These are phyloP conservation scores for Oenanthe oenanthe DNA, from an alignment of 2,113 vertebrate species.

Conservation along the genomic window DNA sequence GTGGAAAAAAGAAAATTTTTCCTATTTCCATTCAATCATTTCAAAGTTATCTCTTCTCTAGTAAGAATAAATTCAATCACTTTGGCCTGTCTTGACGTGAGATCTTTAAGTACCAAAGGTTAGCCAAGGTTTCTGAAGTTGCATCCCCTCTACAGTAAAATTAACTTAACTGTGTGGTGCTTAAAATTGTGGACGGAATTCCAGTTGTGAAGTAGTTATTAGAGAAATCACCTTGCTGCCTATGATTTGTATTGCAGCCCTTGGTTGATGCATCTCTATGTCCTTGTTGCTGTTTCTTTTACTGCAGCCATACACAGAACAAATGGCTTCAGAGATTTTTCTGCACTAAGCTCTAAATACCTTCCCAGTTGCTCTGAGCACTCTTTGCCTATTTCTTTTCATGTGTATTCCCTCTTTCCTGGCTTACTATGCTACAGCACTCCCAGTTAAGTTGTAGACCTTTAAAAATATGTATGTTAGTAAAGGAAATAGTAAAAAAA, in stretches of 20 bases:
- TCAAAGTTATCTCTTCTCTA: background rate
- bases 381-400: background rate
- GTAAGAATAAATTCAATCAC: background rate
- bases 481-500: background rate
- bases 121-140: background rate
- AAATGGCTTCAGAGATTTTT: slow-evolving; percentile 48
- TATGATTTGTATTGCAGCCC: slow-evolving; percentile 54
- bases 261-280: slow-evolving; percentile 57
- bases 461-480: background rate
- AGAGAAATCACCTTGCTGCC: slow-evolving; percentile 17
- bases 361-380: background rate
- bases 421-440: background rate
- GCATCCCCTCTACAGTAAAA: background rate
- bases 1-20: background rate
- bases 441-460: background rate
- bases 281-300: slow-evolving; percentile 62
- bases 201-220: slow-evolving; percentile 4
- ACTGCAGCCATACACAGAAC: slow-evolving; percentile 17
- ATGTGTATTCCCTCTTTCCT: background rate
- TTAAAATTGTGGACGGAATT: background rate
- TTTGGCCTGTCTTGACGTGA: background rate
- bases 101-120: background rate
- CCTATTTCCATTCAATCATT: background rate
- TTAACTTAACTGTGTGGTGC: background rate
- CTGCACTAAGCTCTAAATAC: background rate